phyloP scores from a whole-genome alignment of 1,140 invertebrate species.

The Mesaphorura yosii region DNA sequence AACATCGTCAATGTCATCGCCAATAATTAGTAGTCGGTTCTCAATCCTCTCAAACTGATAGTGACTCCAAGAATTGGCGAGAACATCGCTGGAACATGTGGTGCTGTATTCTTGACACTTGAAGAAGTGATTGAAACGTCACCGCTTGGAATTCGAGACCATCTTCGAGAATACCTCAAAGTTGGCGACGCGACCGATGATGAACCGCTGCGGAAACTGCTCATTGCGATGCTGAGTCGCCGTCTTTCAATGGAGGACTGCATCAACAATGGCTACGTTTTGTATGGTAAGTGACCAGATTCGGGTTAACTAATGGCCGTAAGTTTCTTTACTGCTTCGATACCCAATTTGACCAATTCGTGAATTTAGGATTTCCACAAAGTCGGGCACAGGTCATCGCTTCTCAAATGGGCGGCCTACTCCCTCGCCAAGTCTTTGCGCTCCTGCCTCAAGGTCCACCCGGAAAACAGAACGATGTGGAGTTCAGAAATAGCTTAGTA shows the following conservation, averaged over 20 bases:
- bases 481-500: neutral
- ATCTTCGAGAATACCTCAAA: neutral
- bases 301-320: neutral
- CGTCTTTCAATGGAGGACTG: conserved; percentile 17
- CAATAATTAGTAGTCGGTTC: too few relatives aligned
- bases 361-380: conserved; percentile 26
- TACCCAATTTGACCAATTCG: too few relatives aligned
- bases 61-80: conserved; percentile 10
- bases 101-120: conserved; percentile 17
- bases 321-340: too few relatives aligned
- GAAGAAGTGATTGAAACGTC: conserved; percentile 9
- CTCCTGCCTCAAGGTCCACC: conserved; percentile 15
- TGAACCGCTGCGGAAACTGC: conserved; percentile 7
- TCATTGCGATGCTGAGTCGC: conserved; percentile 9
- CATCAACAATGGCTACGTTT: conserved; percentile 17
- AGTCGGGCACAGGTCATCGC: conserved; percentile 11
- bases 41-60: too few relatives aligned
- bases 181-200: conserved; percentile 4
- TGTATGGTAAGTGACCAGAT: conserved; percentile 13
- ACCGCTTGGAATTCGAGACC: neutral
- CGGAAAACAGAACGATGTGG: neutral
- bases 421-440: conserved; percentile 22
- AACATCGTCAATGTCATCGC: too few relatives aligned
- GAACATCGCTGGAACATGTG: conserved; percentile 12
- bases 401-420: conserved; percentile 18